Evolutionary conservation across 2,888 invertebrate genomes (phyloP).

Genomic region (Sclerodermus sp.): DNA sequence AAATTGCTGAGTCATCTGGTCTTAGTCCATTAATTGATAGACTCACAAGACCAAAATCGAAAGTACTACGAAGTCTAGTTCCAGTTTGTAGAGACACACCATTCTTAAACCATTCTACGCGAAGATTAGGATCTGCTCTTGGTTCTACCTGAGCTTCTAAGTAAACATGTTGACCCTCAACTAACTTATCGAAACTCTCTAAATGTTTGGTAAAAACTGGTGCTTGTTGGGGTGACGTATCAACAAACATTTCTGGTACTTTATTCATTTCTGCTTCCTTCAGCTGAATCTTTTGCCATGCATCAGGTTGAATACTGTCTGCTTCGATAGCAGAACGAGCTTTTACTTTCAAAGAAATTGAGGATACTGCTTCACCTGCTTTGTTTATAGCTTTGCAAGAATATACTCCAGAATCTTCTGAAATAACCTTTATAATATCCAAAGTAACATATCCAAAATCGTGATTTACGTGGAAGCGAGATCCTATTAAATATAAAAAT

Average conservation of each 20-base stretch:
- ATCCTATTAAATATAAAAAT: constrained; percentile 59
- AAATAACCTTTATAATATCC: constrained; percentile 84
- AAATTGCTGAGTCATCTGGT: constrained; percentile 91
- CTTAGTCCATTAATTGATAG: constrained; percentile 85
- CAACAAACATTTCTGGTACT: constrained; percentile 85
- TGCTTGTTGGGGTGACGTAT: constrained; percentile 83
- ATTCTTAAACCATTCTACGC: constrained; percentile 92
- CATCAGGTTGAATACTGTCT: constrained; percentile 85
- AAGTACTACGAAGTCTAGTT: constrained; percentile 87
- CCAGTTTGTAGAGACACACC: constrained; percentile 84
- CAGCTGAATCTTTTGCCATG: constrained; percentile 88
- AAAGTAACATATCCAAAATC: constrained; percentile 94
- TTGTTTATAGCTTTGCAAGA: constrained; percentile 93
- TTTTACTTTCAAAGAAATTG: constrained; percentile 86
- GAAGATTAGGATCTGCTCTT: constrained; percentile 82
- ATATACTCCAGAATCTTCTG: constrained; percentile 90
- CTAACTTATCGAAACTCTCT: constrained; percentile 78
- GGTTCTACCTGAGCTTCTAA: constrained; percentile 91
- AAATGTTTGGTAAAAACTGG: constrained; percentile 95
- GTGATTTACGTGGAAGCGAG: constrained; percentile 86
- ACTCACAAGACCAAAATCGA: constrained; percentile 96
- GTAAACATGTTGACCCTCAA: constrained; percentile 84
- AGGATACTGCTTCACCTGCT: constrained; percentile 92
- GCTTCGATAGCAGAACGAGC: constrained; percentile 78
- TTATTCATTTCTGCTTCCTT: constrained; percentile 92